A percentile compares a stretch with the other conserved stretches of the same genome.
phyloP scores from a whole-genome alignment of 2,888 invertebrate species.

The Mythimna impura region DNA sequence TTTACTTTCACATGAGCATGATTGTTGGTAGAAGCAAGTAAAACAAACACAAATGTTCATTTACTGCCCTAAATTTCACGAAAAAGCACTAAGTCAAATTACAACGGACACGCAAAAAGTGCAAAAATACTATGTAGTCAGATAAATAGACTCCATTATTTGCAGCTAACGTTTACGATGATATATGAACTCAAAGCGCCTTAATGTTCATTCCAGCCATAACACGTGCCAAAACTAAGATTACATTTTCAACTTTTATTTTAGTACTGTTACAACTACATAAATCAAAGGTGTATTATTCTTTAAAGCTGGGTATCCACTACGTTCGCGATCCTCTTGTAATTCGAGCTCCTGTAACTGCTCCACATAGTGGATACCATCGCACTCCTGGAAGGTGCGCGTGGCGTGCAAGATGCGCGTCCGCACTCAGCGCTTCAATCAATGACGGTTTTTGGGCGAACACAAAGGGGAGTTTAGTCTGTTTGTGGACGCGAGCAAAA shows the following conservation, averaged over 20 bases:
- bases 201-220: conserved; percentile 59
- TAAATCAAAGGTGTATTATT: conserved; percentile 57
- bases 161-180: conserved; percentile 51
- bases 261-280: conserved; percentile 41
- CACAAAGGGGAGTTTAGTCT: too few species aligned
- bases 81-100: background rate
- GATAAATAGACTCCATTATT: conserved; percentile 48
- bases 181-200: conserved; percentile 56
- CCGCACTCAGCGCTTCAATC: too few species aligned
- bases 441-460: too few species aligned
- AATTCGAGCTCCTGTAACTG: too few species aligned
- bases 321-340: too few species aligned
- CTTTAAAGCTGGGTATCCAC: conserved; percentile 10
- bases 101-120: conserved; percentile 8
- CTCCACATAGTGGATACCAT: too few species aligned
- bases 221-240: conserved; percentile 63
- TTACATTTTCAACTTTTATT: conserved; percentile 66
- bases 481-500: too few species aligned
- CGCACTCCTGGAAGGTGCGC: too few species aligned
- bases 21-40: too few species aligned
- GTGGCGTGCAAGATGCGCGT: too few species aligned
- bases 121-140: conserved; percentile 37
- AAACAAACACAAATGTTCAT: too few species aligned
- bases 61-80: background rate
- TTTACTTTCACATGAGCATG: too few species aligned